Evolutionary conservation across 2,888 invertebrate genomes (phyloP).

Genomic region (Neria commutata): DNA sequence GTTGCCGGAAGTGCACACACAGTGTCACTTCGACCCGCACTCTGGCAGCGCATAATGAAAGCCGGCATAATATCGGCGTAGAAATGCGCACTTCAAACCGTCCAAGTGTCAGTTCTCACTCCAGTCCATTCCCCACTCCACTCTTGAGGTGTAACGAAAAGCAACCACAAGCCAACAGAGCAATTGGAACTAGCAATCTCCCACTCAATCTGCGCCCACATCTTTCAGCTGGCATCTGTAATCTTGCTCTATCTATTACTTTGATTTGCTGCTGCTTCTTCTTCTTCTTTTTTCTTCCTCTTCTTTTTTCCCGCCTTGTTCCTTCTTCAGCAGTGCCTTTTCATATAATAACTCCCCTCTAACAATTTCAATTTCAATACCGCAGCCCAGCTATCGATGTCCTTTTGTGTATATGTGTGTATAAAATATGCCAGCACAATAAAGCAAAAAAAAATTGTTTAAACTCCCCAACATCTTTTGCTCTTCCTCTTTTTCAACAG

Average conservation of each 20-base stretch:
- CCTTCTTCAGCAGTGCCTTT: not conserved
- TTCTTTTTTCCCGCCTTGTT: not conserved
- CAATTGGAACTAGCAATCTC: no score
- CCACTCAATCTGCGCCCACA: no score
- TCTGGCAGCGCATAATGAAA: not conserved
- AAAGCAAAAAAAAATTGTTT: not conserved
- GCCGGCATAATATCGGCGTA: not conserved
- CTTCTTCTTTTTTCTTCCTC: not conserved
- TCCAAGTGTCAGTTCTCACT: not conserved
- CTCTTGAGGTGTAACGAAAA: not conserved
- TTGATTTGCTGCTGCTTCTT: not conserved
- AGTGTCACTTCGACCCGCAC: not conserved
- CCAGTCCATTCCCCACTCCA: no score
- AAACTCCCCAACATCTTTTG: slow-evolving; percentile 15
- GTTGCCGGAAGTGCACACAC: slow-evolving; percentile 1
- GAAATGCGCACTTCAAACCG: not conserved
- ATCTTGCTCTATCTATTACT: no score
- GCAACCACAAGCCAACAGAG: no score
- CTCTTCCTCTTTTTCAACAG: slow-evolving; percentile 33
- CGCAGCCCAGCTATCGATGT: slow-evolving; percentile 52
- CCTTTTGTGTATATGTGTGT: slow-evolving; percentile 55
- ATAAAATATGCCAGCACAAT: not conserved
- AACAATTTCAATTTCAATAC: slow-evolving; percentile 51
- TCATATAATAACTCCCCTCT: no score
- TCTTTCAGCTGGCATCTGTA: no score